Evolutionary conservation across 2,888 invertebrate species (phyloP).

Genomic region (Scotopteryx bipunctaria): DNA sequence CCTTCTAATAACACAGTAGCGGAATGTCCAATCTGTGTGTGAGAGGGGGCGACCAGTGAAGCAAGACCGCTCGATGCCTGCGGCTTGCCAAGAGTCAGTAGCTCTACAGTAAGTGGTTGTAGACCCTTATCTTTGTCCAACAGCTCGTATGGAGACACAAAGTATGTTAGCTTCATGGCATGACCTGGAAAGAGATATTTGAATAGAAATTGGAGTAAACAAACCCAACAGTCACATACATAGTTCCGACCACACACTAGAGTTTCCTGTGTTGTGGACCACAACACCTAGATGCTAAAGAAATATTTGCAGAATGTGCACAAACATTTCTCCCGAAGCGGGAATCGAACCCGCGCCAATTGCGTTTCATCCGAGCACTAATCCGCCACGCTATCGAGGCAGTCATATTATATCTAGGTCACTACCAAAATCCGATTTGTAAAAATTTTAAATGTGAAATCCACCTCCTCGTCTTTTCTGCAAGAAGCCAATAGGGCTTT

Average conservation of each 20-base stretch:
- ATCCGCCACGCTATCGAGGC: too few relatives aligned
- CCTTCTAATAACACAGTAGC: conserved; percentile 96
- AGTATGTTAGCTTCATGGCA: conserved; percentile 96
- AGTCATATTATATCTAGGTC: too few relatives aligned
- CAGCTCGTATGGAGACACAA: conserved; percentile 96
- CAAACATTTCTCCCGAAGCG: too few relatives aligned
- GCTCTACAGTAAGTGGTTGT: conserved; percentile 89
- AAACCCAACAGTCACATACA: not conserved
- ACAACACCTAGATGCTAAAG: too few relatives aligned
- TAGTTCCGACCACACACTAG: too few relatives aligned
- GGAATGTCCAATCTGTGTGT: conserved; percentile 90
- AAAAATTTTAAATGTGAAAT: not conserved
- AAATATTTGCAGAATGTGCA: too few relatives aligned
- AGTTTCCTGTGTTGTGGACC: too few relatives aligned
- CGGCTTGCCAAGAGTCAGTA: conserved; percentile 82
- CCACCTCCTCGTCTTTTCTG: conserved; percentile 91
- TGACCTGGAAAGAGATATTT: conserved; percentile 85
- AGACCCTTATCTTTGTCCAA: conserved; percentile 90
- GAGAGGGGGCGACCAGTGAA: conserved; percentile 68
- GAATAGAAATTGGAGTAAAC: not conserved
- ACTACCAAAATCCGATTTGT: too few relatives aligned
- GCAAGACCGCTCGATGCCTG: conserved; percentile 61
- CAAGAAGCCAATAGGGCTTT: conserved; percentile 94
- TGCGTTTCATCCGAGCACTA: too few relatives aligned
- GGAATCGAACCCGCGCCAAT: too few relatives aligned